Evolutionary conservation across 1,140 invertebrate species (phyloP), one percentile per base, ranked within the genome.

Genomic region (Andricus grossulariae): DNA sequence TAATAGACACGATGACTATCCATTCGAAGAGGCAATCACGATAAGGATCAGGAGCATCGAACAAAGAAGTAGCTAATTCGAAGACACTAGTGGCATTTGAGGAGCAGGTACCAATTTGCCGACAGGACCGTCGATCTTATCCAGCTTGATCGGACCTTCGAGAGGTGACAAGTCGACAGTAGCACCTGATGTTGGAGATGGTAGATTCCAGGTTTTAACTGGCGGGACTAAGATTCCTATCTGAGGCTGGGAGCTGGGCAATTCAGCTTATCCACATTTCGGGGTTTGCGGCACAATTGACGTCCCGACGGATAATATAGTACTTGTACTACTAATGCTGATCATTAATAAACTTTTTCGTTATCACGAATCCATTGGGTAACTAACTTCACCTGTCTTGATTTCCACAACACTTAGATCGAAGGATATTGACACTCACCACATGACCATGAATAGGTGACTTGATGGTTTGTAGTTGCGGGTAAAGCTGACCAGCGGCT

Each of bases 401-500:
- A 75, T 72, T 75, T 73, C 32, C n/a, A 55, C 32, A 80, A 72
- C 50, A 45, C 57, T 50, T 19, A 73, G 8, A 45, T 45, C 39
- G 39, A 74, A 55, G 39, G 50, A 71, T 45, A 21, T 50, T 66
- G n/a, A 57, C 13, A 92, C 90, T 92, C 90, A 92, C 90, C 90
- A 91, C 90, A 87, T 91, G 90, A 75, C 89, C 87, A 78, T 91
- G 90, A 66, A 87, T 90, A 50, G 90, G 90, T 71, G 90, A 90
- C 76, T 92, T 92, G 82, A 85, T 86, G 85, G 89, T 90, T 79
- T 92, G 90, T 57, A 92, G 85, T 80, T 92, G 90, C 51, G 90
- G 90, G 77, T 92, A 91, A 18, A 92, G 90, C 83, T 92, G 90
- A 81, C 90, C 90, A 86, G 90, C 90, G 81, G 90, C 91, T 73